phyloP scores from a whole-genome alignment of 2,888 invertebrate species.

The Phaonia tiefii region DNA sequence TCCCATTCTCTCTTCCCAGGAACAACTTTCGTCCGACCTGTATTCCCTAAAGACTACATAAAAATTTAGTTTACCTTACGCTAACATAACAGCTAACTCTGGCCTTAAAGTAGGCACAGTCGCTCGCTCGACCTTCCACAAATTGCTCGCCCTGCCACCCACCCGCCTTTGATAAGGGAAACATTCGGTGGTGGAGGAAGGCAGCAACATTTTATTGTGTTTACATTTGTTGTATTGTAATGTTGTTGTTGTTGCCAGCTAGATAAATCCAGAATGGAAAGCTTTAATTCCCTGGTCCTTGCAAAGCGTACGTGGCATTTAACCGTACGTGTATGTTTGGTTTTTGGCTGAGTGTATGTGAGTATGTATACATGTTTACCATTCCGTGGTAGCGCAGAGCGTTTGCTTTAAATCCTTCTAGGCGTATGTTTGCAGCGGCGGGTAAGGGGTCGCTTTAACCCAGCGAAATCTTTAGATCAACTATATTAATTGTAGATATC shows the following conservation, averaged over 20 bases:
- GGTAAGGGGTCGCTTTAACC: not conserved
- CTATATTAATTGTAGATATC: no score
- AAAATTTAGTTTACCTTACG: slow-evolving; percentile 64
- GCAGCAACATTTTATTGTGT: not conserved
- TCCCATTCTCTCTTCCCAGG: not conserved
- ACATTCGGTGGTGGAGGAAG: not conserved
- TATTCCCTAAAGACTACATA: slow-evolving; percentile 54
- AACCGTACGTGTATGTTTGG: no score
- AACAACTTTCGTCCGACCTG: slow-evolving; percentile 10
- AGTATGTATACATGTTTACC: not conserved
- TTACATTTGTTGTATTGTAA: slow-evolving; percentile 17
- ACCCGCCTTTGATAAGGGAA: not conserved
- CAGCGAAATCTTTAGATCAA: not conserved
- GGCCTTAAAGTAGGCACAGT: no score
- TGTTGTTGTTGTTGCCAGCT: slow-evolving; percentile 26
- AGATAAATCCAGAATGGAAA: slow-evolving; percentile 56
- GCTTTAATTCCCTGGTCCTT: slow-evolving; percentile 57
- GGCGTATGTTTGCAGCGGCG: no score
- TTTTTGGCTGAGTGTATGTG: not conserved
- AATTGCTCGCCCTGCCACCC: no score
- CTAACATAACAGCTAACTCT: slow-evolving; percentile 41
- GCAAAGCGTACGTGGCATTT: slow-evolving; percentile 11
- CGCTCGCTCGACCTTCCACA: no score
- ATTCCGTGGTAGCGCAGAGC: no score
- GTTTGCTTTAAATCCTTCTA: no score